A percentile compares a stretch with the other conserved stretches of the same genome.
phyloP scores from a whole-genome alignment of 2,888 invertebrate genomes.

The Sisyra terminalis region DNA sequence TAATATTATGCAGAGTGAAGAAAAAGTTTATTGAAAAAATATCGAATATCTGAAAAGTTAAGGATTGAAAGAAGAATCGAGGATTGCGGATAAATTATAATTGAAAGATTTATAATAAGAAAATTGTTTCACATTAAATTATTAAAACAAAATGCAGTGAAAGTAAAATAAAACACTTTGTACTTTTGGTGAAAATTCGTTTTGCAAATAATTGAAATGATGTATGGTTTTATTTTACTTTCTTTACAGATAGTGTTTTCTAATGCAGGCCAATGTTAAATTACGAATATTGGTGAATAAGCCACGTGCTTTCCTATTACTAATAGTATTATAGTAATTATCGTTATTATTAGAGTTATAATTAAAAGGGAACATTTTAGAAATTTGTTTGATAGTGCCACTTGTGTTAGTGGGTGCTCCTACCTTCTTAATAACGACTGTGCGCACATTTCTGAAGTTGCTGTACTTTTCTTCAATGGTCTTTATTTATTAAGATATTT shows the following conservation, averaged over 20 bases:
- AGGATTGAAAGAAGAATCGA: neutral
- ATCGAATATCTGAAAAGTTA: too few relatives aligned
- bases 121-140: neutral
- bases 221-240: too few relatives aligned
- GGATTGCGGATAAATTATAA: neutral
- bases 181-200: too few relatives aligned
- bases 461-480: slow-evolving; percentile 49
- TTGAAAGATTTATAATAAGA: too few relatives aligned
- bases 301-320: too few relatives aligned
- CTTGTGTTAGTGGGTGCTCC: slow-evolving; percentile 13
- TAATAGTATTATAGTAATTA: neutral
- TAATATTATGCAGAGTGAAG: too few relatives aligned
- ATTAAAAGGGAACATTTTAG: too few relatives aligned
- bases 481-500: too few relatives aligned
- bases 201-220: too few relatives aligned
- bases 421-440: slow-evolving; percentile 75
- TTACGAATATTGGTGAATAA: neutral
- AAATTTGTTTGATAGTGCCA: too few relatives aligned
- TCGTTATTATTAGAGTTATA: neutral
- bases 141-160: neutral
- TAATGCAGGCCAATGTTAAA: slow-evolving; percentile 2
- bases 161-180: neutral
- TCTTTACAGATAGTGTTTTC: slow-evolving; percentile 4
- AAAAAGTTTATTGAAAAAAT: too few relatives aligned
- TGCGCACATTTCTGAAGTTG: slow-evolving; percentile 61